Evolutionary conservation across 2,888 invertebrate species (phyloP), one percentile per base, ranked within the genome.

Genomic region (Perithous albicinctus): DNA sequence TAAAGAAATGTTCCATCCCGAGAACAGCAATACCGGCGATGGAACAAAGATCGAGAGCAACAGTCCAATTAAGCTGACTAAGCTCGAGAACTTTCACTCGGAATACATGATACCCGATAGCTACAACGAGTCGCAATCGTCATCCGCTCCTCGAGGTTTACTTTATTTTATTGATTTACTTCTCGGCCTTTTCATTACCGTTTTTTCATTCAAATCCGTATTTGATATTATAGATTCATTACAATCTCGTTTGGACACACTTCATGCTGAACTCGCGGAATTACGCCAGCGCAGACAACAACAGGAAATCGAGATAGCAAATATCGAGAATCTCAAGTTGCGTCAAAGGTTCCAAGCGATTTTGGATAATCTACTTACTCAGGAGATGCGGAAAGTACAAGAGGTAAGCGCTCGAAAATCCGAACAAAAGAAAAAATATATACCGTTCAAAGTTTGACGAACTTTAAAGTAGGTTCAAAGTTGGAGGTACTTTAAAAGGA

Each of bases 291-390:
- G 96, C 66, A 94, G 96, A 80, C 95, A 96, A 74, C 95, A 96
- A 87, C 97, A 97, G 84, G 97, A 98, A 88, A 94, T 95, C 85
- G 97, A 98, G 93, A 96, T 98, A 82, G 95, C 96, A 23, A 96
- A 96, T 59, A 97, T 98, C 90, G 97, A 98, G 90, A 98, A 98
- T 92, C 94, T 96, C 83, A 96, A 97, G 10, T 92, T 98, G 12
- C 94, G 96, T 63, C 97, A 97, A 92, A 94, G 98, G 72, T 97
- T 98, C 92, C 96, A 97, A 90, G 96, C 96, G 85, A 96, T 96
- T 69, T 93, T 98, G 29, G 97, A 98, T 85, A 95, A 96, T 87
- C 93, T 98, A 10, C 94, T 96, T 83, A 91, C 93, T 35, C 96
- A 96, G 87, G 97, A 97, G 89, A 96, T 97, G 85, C 94, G 96